phyloP scores from a whole-genome alignment of 2,113 vertebrate genomes.

The Notarius lentiginosus region DNA sequence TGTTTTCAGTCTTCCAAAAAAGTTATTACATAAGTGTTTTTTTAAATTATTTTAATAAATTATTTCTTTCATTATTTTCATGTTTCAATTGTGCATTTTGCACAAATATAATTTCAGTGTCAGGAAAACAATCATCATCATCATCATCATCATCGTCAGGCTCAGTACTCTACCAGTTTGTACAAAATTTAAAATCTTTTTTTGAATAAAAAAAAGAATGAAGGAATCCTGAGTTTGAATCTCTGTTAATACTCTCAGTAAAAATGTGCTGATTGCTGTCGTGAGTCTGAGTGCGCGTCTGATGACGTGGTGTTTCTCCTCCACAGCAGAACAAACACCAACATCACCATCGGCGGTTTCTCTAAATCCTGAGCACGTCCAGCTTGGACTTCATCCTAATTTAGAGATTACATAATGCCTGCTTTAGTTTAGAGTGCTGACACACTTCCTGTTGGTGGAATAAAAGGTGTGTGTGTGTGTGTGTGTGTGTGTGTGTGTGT shows the following conservation, averaged over 20 bases:
- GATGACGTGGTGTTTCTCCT: background rate
- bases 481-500: conserved; percentile 17
- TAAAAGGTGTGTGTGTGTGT: conserved; percentile 42
- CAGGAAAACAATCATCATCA: background rate
- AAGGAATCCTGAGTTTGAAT: background rate
- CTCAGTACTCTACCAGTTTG: background rate
- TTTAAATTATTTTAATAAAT: background rate
- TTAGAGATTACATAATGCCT: conserved; percentile 65
- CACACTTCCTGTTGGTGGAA: conserved; percentile 63
- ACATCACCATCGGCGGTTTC: background rate
- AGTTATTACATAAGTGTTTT: background rate
- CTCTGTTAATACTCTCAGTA: background rate
- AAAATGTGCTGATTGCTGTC: background rate
- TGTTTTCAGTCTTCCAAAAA: background rate
- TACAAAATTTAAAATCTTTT: background rate
- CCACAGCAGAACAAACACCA: background rate
- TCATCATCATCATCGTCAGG: background rate
- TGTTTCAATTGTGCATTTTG: too few relatives aligned
- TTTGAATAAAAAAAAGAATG: too few relatives aligned
- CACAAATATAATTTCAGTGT: background rate
- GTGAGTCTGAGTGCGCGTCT: too few relatives aligned
- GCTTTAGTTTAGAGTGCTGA: conserved; percentile 60
- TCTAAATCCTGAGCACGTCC: background rate
- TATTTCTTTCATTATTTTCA: background rate
- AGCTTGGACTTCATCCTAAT: background rate